A percentile compares a stretch with the other conserved stretches of the same genome.
phyloP scores from a whole-genome alignment of 2,113 vertebrate genomes.

The Riparia riparia region DNA sequence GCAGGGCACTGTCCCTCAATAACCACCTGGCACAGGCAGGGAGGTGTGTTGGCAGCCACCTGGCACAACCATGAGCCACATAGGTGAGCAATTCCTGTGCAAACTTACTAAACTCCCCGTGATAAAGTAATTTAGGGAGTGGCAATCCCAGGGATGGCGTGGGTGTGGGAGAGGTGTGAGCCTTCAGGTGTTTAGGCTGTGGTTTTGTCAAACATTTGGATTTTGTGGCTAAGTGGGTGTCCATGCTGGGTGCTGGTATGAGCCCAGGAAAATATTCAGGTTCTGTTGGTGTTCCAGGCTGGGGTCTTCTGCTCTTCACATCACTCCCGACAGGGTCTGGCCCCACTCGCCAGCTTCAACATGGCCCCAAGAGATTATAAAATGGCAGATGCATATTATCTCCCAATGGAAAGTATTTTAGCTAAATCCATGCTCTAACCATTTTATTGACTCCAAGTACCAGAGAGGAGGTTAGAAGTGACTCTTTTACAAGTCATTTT shows the following conservation, averaged over 20 bases:
- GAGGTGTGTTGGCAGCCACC: neutral
- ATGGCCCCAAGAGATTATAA: neutral
- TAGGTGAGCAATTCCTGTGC: neutral
- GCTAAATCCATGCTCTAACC: conserved; percentile 57
- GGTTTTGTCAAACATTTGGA: neutral
- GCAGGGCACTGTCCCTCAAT: rapidly evolving
- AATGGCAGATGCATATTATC: neutral
- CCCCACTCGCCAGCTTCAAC: rapidly evolving
- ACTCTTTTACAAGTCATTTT: conserved; percentile 67
- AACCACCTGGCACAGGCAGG: neutral
- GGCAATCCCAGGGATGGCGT: neutral
- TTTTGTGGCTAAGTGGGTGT: neutral
- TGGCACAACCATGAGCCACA: neutral
- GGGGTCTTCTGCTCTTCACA: neutral
- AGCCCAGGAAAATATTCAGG: neutral
- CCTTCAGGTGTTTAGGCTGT: neutral
- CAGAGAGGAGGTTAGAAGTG: conserved; percentile 47
- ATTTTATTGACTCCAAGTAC: conserved; percentile 55
- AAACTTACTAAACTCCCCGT: neutral
- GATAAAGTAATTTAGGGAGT: neutral
- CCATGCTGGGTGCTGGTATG: neutral
- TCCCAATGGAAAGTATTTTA: conserved; percentile 50
- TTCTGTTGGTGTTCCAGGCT: rapidly evolving
- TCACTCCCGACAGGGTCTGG: rapidly evolving
- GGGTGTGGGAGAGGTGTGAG: neutral